These are phyloP conservation scores for Drosophila putrida DNA, from an alignment of 2,888 invertebrate species.

Conservation along the genomic window DNA sequence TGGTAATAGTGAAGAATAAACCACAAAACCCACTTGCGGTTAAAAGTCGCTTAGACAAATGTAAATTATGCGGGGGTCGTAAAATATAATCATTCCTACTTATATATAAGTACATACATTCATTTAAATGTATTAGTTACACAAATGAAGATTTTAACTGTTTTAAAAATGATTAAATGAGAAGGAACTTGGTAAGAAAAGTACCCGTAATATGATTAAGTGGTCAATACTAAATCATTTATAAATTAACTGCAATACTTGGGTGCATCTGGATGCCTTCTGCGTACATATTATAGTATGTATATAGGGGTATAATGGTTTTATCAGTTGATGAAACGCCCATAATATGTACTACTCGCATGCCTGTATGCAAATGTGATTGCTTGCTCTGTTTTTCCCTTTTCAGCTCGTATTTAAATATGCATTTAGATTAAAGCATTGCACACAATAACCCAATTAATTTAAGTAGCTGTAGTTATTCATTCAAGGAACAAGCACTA, in stretches of 20 bases:
- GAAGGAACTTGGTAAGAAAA: neutral
- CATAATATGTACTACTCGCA: conserved; percentile 17
- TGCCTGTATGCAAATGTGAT: conserved; percentile 28
- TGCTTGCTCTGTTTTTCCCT: conserved; percentile 1
- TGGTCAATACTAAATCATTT: neutral
- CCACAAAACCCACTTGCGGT: conserved; percentile 3
- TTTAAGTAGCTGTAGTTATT: neutral
- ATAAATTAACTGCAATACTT: neutral
- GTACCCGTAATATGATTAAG: neutral
- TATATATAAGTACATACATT: neutral
- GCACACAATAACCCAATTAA: conserved; percentile 7
- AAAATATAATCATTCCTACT: neutral
- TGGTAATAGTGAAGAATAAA: too few relatives aligned
- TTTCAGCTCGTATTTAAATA: conserved; percentile 2
- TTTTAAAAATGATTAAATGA: neutral
- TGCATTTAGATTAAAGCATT: conserved; percentile 8
- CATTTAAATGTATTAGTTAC: neutral
- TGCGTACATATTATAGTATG: neutral
- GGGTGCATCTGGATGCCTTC: conserved; percentile 6
- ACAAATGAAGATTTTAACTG: neutral
- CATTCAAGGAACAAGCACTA: neutral
- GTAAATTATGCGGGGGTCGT: conserved; percentile 3
- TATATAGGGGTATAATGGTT: neutral
- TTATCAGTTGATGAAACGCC: conserved; percentile 42
- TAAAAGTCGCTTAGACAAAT: neutral